Conservation (phyloP, 2,888 invertebrate species). For the Dimorphilus gyrociliatus region DNA sequence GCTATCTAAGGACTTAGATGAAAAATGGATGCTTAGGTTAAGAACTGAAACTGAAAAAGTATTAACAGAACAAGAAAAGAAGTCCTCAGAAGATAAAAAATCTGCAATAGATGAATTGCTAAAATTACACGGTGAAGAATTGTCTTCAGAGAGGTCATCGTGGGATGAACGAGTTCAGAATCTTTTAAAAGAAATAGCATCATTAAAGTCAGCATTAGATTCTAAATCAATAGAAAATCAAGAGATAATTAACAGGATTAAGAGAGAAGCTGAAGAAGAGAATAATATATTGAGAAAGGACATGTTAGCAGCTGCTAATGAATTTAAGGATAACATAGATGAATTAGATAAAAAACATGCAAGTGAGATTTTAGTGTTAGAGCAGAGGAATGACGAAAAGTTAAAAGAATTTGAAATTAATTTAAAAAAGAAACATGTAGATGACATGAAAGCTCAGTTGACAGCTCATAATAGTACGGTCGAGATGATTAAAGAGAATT, state of each 20-base stretch:
- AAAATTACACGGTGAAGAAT: too few species aligned
- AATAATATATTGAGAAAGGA: slow-evolving; percentile 16
- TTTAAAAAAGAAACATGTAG: slow-evolving; percentile 19
- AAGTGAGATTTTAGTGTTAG: slow-evolving; percentile 17
- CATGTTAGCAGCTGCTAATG: slow-evolving; percentile 17
- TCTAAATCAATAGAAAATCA: too few species aligned
- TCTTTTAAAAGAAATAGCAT: too few species aligned
- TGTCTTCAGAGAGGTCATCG: too few species aligned
- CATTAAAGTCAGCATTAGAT: too few species aligned
- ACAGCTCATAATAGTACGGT: slow-evolving; percentile 25
- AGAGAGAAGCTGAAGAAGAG: slow-evolving; percentile 17
- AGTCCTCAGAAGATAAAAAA: too few species aligned
- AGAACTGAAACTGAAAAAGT: too few species aligned
- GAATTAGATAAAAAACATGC: slow-evolving; percentile 16
- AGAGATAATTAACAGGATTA: slow-evolving; percentile 16
- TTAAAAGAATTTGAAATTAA: slow-evolving; percentile 12
- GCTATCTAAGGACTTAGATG: slow-evolving; percentile 21
- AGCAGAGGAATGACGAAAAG: slow-evolving; percentile 15
- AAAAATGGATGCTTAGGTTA: slow-evolving; percentile 31
- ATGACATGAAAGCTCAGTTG: slow-evolving; percentile 25
- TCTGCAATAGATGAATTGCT: too few species aligned
- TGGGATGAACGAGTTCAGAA: too few species aligned
- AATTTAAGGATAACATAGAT: too few species aligned
- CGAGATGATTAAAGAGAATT: slow-evolving; percentile 15
- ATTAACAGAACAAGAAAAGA: too few species aligned